Conservation (phyloP, 2,888 invertebrate genomes). For the Meganola albula region DNA sequence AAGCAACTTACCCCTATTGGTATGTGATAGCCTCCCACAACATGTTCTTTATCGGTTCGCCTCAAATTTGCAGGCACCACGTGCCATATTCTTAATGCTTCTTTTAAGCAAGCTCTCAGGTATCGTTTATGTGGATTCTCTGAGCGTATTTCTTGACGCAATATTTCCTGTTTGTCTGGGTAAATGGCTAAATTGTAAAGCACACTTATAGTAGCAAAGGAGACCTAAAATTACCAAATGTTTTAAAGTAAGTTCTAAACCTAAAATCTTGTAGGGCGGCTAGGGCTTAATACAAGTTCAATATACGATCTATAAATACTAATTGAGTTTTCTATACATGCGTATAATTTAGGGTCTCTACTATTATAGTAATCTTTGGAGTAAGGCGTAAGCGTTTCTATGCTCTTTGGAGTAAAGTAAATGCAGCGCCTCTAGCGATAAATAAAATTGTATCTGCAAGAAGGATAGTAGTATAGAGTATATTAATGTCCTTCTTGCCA, state of each 20-base stretch:
- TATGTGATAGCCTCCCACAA: constrained; percentile 58
- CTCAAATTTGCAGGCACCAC: constrained; percentile 57
- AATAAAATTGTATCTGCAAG: too few relatives aligned
- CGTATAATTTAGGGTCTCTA: too few relatives aligned
- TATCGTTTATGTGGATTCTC: constrained; percentile 52
- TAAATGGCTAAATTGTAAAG: constrained; percentile 77
- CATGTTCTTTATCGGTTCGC: constrained; percentile 54
- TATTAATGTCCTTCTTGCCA: too few relatives aligned
- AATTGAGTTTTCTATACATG: too few relatives aligned
- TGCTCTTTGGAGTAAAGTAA: too few relatives aligned
- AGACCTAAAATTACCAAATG: constrained; percentile 56
- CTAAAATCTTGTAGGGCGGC: too few relatives aligned
- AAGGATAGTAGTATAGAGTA: too few relatives aligned
- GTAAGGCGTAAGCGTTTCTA: too few relatives aligned
- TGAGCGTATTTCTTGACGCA: constrained; percentile 51
- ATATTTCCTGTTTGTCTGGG: constrained; percentile 70
- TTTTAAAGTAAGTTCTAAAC: neutral
- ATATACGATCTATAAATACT: too few relatives aligned
- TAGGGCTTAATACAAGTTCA: too few relatives aligned
- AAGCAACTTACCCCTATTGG: constrained; percentile 67
- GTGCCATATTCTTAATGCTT: constrained; percentile 69
- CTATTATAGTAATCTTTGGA: too few relatives aligned
- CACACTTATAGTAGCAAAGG: constrained; percentile 51
- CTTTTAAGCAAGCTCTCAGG: constrained; percentile 81
- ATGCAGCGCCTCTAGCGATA: too few relatives aligned